Evolutionary conservation across 2,113 vertebrate species (phyloP).

Genomic region (Crocuta crocuta): DNA sequence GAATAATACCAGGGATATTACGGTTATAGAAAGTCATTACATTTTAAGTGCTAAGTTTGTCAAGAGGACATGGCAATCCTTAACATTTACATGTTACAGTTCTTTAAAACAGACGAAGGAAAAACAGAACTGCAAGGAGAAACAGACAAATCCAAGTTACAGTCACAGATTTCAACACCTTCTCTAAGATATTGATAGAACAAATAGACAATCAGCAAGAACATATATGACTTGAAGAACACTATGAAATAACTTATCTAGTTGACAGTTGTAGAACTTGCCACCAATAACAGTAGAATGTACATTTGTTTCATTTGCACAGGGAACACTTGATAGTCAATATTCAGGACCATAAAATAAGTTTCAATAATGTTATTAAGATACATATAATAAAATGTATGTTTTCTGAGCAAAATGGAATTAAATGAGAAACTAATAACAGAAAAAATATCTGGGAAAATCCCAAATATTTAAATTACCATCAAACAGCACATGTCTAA

Average conservation of each 20-base stretch:
- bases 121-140: conserved; percentile 15
- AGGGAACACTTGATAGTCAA: background rate
- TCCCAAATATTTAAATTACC: conserved; percentile 30
- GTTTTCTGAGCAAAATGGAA: conserved; percentile 11
- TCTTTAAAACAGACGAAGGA: background rate
- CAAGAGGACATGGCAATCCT: background rate
- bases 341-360: background rate
- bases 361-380: background rate
- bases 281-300: background rate
- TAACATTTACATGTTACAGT: conserved; percentile 15
- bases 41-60: conserved; percentile 53
- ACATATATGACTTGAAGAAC: conserved; percentile 8
- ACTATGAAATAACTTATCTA: background rate
- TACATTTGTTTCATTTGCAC: background rate
- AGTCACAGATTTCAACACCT: conserved; percentile 12
- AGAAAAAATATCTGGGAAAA: conserved; percentile 28
- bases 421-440: conserved; percentile 22
- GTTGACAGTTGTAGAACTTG: background rate
- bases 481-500: background rate
- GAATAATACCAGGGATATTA: background rate
- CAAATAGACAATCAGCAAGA: background rate
- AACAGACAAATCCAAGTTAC: background rate
- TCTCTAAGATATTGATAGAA: conserved; percentile 26
- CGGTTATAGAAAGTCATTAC: background rate
- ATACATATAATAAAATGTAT: conserved; percentile 17